Evolutionary conservation across 1,140 invertebrate species (phyloP).

Genomic region (Anastatus disparis): DNA sequence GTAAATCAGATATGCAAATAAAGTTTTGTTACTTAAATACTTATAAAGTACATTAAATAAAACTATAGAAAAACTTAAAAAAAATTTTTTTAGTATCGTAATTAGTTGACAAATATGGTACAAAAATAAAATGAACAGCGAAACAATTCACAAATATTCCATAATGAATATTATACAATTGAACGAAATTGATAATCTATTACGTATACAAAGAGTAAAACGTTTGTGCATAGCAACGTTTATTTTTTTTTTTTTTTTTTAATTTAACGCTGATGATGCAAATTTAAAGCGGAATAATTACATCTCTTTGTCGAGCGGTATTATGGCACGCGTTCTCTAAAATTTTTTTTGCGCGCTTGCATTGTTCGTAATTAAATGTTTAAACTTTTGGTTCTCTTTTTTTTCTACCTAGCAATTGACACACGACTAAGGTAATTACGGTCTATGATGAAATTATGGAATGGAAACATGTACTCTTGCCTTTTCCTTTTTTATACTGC

Average conservation of each 20-base stretch:
- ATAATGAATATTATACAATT: too few species aligned
- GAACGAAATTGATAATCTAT: conserved; percentile 13
- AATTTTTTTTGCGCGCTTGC: neutral
- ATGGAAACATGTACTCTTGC: conserved; percentile 12
- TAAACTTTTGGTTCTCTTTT: too few species aligned
- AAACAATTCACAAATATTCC: too few species aligned
- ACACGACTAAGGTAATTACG: conserved; percentile 16
- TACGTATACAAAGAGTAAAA: conserved; percentile 16
- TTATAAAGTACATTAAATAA: too few species aligned
- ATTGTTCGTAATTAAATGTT: conserved; percentile 50
- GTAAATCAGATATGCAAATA: too few species aligned
- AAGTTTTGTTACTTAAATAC: too few species aligned
- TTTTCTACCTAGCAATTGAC: conserved; percentile 15
- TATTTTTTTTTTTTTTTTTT: too few species aligned
- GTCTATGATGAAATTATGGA: neutral
- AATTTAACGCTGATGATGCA: conserved; percentile 31
- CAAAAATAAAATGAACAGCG: too few species aligned
- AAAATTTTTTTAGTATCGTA: too few species aligned
- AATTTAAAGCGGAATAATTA: conserved; percentile 40
- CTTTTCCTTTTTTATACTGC: neutral
- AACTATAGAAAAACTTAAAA: too few species aligned
- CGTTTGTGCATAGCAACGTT: conserved; percentile 20
- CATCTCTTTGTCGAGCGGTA: conserved; percentile 40
- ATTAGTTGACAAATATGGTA: too few species aligned
- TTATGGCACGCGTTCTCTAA: too few species aligned